Base-by-base conservation (phyloP, 2,888 invertebrate species). In the Dione juno region DNA sequence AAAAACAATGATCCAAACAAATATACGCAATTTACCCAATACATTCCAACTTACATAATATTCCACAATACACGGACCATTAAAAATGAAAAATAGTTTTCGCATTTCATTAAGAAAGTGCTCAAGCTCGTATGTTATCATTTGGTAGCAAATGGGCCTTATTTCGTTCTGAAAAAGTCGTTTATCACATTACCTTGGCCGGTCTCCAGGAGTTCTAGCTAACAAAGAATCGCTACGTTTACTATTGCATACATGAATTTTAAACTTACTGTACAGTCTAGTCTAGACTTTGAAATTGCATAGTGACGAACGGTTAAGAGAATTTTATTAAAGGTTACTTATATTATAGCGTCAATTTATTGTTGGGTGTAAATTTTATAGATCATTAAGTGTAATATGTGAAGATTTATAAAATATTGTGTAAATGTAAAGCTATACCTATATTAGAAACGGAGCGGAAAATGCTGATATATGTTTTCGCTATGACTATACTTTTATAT, bases 161-260 rank as follows among this genome's bases (percentile, higher is more conserved):
- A 61, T 61, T 61, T 61, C 45, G 61, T 45, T 8, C 61, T 50
- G 64, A 52, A 70, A 70, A 63, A 67, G 72, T 67, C 70, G 73
- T 76, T 73, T 74, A 72, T 74, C 74, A 74, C 66, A 67, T 74
- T 65, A 67, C 69, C 53, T 74, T 74, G 74, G 74, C 70, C n/a
- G 50, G 50, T 40, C 67, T 67, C 71, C 74, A 73, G 71, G 40
- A 69, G 66, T 48, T 70, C 57, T 40, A 19, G 37, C 66, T 68
- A 76, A 72, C 74, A 71, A 74, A 74, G 75, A 74, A 75, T 74
- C 71, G 48, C 71, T 66, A 74, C 69, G 73, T 71, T 76, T 74
- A 77, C 76, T 74, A 76, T 79, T 78, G 80, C 79, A 80, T 80
- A 79, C 78, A 77, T 78, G 74, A 77, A 79, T 78, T 76, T 74